Evolutionary conservation across 1,140 invertebrate species (phyloP), one percentile per base, ranked within the genome.

Genomic region (Atopsyche davidsoni): DNA sequence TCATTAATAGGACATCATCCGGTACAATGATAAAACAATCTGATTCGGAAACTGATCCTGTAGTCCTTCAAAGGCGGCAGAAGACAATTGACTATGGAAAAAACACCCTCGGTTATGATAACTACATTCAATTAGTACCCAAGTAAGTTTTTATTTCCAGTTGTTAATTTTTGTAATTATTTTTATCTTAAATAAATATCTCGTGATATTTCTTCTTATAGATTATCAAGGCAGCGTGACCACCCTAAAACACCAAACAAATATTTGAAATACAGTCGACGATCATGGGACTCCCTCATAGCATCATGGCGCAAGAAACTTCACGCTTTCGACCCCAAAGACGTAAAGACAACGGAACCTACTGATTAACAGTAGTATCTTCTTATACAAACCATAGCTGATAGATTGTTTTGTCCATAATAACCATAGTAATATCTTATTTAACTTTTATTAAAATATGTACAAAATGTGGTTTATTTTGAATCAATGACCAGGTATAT

Each of bases 1-100:
- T n/a, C n/a, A n/a, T n/a, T n/a, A n/a, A n/a, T n/a, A n/a, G n/a
- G n/a, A n/a, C n/a, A n/a, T n/a, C n/a, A n/a, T n/a, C n/a, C n/a
- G n/a, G n/a, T n/a, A n/a, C n/a, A n/a, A n/a, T n/a, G n/a, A n/a
- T n/a, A n/a, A n/a, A n/a, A n/a, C n/a, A n/a, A n/a, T n/a, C n/a
- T 19, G 79, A 83, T 56, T 65, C 79, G 55, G 89, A 94, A 71
- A 81, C 76, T 23, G 88, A 95, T 75, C 75, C 80, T 11, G 67
- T 54, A 14, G 68, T 89, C 7, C 64, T 96, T 49, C 66, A 77
- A 23, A 78, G 92, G 51, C 77, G 92, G 46, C 89, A 94, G 63
- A 96, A 95, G 68, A 89, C 94, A 69, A 92, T 96, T 65, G 89
- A 95, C 65, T 95, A 91, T 75, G 93, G 93, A 16, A 96, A 95